Evolutionary conservation across 2,113 vertebrate genomes (phyloP).

Genomic region (Cairina moschata): DNA sequence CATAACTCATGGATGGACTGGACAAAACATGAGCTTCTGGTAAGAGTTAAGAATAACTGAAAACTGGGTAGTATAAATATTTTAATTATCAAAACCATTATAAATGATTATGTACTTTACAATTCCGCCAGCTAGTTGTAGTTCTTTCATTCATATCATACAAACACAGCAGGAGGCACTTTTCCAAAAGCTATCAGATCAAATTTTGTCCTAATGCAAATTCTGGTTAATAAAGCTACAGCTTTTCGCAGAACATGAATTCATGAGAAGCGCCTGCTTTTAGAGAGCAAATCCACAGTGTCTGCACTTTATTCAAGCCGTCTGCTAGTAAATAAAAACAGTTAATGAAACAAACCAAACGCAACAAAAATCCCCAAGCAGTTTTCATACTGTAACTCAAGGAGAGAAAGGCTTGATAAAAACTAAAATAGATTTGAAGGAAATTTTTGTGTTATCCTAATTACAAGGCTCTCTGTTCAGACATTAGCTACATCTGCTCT

Average conservation of each 20-base stretch:
- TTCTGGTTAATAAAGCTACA: background rate
- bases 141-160: background rate
- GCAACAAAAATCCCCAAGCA: background rate
- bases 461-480: background rate
- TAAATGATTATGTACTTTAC: background rate
- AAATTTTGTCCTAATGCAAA: background rate
- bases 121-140: background rate
- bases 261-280: background rate
- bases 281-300: background rate
- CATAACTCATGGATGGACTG: background rate
- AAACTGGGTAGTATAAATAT: background rate
- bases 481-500: background rate
- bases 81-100: background rate
- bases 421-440: background rate
- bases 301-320: background rate
- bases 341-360: background rate
- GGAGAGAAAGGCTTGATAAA: rapidly evolving
- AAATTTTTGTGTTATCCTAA: background rate
- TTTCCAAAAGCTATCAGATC: background rate
- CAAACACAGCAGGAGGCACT: background rate
- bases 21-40: background rate
- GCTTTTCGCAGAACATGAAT: background rate
- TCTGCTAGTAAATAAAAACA: background rate
- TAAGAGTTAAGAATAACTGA: background rate
- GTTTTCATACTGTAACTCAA: background rate